Evolutionary conservation across 2,797 vertebrate species (phyloP), one percentile per base, ranked within the genome.

Genomic region (Odontamblyopus rebecca): DNA sequence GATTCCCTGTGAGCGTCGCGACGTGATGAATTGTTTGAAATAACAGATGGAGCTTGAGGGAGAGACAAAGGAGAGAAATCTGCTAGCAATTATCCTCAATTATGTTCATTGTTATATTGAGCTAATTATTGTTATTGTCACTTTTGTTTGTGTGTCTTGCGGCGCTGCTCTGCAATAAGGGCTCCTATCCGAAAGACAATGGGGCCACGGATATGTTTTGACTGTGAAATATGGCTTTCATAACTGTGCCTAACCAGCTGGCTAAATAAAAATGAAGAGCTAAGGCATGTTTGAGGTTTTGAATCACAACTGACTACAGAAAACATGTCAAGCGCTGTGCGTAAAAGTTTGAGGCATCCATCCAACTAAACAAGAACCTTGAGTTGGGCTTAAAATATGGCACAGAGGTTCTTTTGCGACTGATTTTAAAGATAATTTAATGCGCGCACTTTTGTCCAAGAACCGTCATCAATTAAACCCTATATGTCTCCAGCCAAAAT

Each of bases 121-220:
- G 89, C 85, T 92, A 88, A 92, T 92, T 93, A 87, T 91, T 92
- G 87, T 92, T 92, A 88, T 91, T 91, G 90, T 90, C 90, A 85
- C 86, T 89, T 86, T 88, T 90, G 89, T 92, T 90, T 89, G 86
- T 61, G 75, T 75, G 82, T 89, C 82, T 88, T 87, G 88, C 74
- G 86, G 86, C 79, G 73, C 81, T 71, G 48, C 76, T 9, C 72
- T 76, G 74, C 76, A 85, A 82, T 81, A 73, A 78, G 66, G 61
- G 54, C 75, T 76, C 62, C 81, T 13, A 12, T 23, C n/a, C 70
- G 12, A 73, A 71, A 76, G 80, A 88, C 84, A 87, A 88, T 86
- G 69, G 74, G 65, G 75, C 27, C 84, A 77, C 76, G 75, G 74
- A 69, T 61, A 69, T 78, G 85, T 72, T 77, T 79, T 74, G 75